A percentile compares a stretch with the other conserved stretches of the same genome.
phyloP scores from a whole-genome alignment of 2,113 vertebrate genomes.

The Euleptes europaea region DNA sequence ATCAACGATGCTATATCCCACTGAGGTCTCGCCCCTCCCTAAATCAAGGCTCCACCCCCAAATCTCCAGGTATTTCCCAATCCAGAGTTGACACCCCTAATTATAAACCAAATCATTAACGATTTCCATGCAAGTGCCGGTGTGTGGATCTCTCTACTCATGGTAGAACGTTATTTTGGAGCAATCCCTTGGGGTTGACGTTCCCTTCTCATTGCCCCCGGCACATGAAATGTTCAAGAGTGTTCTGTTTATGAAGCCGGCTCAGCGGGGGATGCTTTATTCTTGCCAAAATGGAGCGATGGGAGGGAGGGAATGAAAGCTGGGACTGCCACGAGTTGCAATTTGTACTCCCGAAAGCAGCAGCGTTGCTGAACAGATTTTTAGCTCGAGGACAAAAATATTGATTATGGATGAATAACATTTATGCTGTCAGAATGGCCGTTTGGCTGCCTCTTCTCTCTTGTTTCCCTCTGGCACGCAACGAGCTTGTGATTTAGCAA shows the following conservation, averaged over 20 bases:
- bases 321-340: neutral
- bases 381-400: constrained; percentile 37
- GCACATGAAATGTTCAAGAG: too few species aligned
- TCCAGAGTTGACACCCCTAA: too few species aligned
- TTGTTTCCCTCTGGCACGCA: neutral
- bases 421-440: constrained; percentile 8
- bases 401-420: constrained; percentile 28
- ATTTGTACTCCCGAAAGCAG: constrained; percentile 49
- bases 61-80: too few species aligned
- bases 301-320: neutral
- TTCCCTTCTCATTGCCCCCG: too few species aligned
- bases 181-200: neutral
- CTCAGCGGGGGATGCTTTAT: too few species aligned
- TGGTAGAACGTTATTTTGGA: neutral
- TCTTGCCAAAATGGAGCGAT: neutral
- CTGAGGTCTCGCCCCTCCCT: too few species aligned
- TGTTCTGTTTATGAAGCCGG: too few species aligned
- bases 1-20: too few species aligned
- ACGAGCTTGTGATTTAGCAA: neutral
- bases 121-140: neutral
- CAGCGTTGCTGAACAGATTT: constrained; percentile 40
- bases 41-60: too few species aligned
- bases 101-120: too few species aligned
- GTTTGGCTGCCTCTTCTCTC: neutral
- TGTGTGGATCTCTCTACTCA: neutral